phyloP scores from a whole-genome alignment of 2,888 invertebrate species.

The Drosophila prostipennis region DNA sequence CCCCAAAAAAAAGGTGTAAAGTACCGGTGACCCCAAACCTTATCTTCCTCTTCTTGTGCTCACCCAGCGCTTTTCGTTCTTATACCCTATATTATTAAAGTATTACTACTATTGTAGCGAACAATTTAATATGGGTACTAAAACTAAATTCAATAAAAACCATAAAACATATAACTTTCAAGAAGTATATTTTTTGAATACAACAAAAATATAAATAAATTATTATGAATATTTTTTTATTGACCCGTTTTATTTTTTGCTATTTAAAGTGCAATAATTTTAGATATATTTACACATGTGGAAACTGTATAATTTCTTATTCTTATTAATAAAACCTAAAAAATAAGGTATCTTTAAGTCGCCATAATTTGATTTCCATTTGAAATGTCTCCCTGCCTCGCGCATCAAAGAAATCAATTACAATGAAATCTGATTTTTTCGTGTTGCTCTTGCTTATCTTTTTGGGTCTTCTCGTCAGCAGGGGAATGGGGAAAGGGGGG shows the following conservation, averaged over 20 bases:
- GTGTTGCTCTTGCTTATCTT: constrained; percentile 32
- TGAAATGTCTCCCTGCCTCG: background rate
- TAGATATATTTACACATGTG: no score
- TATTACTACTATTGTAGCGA: background rate
- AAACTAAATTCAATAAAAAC: no score
- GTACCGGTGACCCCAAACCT: constrained; percentile 4
- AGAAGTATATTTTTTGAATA: no score
- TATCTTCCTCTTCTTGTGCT: background rate
- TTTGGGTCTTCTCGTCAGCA: constrained; percentile 19
- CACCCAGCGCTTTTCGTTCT: background rate
- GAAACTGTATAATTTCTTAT: background rate
- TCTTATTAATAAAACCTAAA: no score
- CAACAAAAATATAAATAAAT: no score
- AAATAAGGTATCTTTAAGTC: constrained; percentile 2
- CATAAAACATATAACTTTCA: no score
- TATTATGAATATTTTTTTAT: no score
- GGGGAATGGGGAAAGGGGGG: no score
- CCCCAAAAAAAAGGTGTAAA: constrained; percentile 18
- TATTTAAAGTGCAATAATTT: no score
- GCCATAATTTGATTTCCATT: background rate
- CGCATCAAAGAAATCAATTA: constrained; percentile 41
- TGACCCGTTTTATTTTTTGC: no score
- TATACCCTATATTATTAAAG: background rate
- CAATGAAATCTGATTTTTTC: constrained; percentile 39
- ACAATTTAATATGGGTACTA: no score